Conservation (phyloP, 2,113 vertebrate genomes). For the Chionodraco myersi region DNA sequence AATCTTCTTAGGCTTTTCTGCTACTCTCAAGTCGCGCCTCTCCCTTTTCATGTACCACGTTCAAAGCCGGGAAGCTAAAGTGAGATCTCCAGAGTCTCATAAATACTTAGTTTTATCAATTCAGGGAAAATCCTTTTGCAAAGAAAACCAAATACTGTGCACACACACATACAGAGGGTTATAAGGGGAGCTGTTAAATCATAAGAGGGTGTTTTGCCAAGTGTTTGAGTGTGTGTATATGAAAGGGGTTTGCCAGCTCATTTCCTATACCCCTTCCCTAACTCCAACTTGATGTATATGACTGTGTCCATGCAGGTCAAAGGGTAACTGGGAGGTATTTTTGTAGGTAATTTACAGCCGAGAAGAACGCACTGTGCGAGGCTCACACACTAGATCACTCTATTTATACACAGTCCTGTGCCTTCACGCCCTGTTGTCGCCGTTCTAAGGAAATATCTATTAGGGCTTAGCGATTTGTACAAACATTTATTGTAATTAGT, state of each 20-base stretch:
- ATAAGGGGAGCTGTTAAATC: conserved; percentile 13
- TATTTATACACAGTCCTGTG: conserved; percentile 75
- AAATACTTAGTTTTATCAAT: conserved; percentile 19
- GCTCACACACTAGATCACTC: conserved; percentile 63
- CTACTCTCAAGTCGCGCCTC: conserved; percentile 54
- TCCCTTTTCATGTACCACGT: conserved; percentile 47
- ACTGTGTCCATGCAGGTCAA: conserved; percentile 77
- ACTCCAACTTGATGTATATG: conserved; percentile 40
- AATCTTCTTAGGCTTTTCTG: conserved; percentile 64
- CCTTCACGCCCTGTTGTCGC: conserved; percentile 50
- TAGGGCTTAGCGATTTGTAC: no score
- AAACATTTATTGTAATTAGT: no score
- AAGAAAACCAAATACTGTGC: conserved; percentile 14
- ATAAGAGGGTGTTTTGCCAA: conserved; percentile 8
- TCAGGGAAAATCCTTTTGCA: conserved; percentile 24
- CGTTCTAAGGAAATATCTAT: neutral
- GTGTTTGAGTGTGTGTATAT: conserved; percentile 31
- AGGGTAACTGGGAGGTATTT: conserved; percentile 83
- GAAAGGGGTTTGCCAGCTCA: neutral
- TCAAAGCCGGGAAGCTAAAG: conserved; percentile 65
- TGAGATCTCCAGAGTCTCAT: conserved; percentile 37
- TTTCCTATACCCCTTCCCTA: conserved; percentile 15
- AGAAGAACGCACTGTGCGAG: conserved; percentile 55
- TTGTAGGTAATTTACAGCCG: conserved; percentile 80
- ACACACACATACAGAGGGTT: conserved; percentile 7